Conservation (phyloP, 2,113 vertebrate genomes). For the Ovibos moschatus region DNA sequence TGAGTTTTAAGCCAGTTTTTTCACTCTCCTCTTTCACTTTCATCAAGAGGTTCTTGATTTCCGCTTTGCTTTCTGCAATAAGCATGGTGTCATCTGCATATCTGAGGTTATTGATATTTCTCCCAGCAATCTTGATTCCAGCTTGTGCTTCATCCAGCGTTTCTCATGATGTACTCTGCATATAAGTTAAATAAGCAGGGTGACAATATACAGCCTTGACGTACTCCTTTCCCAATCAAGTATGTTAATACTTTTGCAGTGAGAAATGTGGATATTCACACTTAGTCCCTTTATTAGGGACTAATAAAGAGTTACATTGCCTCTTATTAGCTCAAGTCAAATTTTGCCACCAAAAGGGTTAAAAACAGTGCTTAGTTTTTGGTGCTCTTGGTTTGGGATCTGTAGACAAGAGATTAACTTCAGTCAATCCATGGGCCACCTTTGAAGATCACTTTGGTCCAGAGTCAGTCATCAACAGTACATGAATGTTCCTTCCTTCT, state of each 20-base stretch:
- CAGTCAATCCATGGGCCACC: not conserved
- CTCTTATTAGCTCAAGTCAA: not conserved
- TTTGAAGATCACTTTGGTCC: not conserved
- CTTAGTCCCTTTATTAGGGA: not conserved
- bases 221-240: not conserved
- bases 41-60: not conserved
- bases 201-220: not conserved
- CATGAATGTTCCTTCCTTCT: not conserved
- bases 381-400: not conserved
- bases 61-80: not conserved
- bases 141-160: not conserved
- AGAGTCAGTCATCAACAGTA: not conserved
- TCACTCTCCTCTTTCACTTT: not conserved
- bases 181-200: not conserved
- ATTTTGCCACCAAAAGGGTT: not conserved
- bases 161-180: not conserved
- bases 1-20: not conserved
- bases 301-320: not conserved
- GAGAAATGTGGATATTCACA: not conserved
- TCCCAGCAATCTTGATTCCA: not conserved
- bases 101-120: not conserved
- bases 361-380: not conserved
- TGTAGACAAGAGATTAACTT: not conserved
- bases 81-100: not conserved
- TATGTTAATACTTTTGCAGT: not conserved